These are phyloP conservation scores for Archocentrus centrarchus DNA, from an alignment of 2,113 vertebrate species.

Conservation along the genomic window DNA sequence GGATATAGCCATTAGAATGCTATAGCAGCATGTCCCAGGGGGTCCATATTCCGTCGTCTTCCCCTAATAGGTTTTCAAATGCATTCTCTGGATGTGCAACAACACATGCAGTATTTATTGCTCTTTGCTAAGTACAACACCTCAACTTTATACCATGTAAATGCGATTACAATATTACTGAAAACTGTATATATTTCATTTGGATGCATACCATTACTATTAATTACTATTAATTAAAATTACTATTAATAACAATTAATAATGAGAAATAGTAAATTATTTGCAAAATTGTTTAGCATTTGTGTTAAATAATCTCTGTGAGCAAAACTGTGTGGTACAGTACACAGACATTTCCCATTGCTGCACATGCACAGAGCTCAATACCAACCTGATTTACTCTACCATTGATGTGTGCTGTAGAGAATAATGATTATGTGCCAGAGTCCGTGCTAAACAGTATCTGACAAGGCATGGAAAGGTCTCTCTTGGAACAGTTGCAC, in stretches of 20 bases:
- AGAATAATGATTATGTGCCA: constrained; percentile 83
- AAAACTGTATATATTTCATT: constrained; percentile 15
- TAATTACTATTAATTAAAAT: neutral
- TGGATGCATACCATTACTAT: neutral
- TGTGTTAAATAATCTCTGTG: constrained; percentile 18
- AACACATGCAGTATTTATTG: constrained; percentile 74
- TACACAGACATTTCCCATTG: constrained; percentile 49
- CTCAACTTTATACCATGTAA: constrained; percentile 34
- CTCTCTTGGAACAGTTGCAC: constrained; percentile 72
- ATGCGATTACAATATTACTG: constrained; percentile 2
- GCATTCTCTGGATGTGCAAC: constrained; percentile 75
- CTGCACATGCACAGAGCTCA: constrained; percentile 65
- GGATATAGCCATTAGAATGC: constrained; percentile 73
- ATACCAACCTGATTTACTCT: constrained; percentile 78
- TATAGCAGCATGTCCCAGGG: constrained; percentile 64
- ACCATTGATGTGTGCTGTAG: constrained; percentile 71
- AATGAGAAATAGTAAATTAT: neutral
- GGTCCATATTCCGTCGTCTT: constrained; percentile 67
- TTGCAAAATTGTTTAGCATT: neutral
- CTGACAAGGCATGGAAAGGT: constrained; percentile 76
- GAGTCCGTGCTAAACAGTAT: constrained; percentile 75
- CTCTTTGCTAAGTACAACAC: constrained; percentile 60
- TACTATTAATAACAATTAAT: neutral
- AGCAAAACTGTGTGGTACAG: constrained; percentile 22
- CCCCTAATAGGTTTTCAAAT: constrained; percentile 77